phyloP scores from a whole-genome alignment of 1,140 invertebrate genomes.

The Vanessa tameamea region DNA sequence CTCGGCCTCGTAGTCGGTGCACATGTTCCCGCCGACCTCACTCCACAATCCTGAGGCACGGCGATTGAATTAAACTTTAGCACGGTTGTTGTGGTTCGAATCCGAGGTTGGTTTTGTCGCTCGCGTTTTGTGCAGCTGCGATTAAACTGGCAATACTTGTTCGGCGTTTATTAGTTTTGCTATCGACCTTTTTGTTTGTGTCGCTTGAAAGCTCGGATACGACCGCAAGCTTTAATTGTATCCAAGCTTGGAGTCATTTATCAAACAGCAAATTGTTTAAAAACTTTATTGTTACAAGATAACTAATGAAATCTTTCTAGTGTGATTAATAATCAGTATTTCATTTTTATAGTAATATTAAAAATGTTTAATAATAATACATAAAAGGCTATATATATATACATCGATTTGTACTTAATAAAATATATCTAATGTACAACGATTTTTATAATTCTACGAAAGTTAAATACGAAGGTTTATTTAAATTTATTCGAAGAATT shows the following conservation, averaged over 20 bases:
- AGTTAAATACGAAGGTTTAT: too few species aligned
- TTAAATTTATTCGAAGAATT: too few species aligned
- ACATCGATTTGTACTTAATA: too few species aligned
- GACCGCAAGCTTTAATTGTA: slow-evolving; percentile 29
- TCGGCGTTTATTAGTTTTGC: slow-evolving; percentile 71
- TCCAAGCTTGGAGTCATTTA: slow-evolving; percentile 15
- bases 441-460: too few species aligned
- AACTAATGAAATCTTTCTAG: not conserved
- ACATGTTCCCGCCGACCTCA: slow-evolving; percentile 36
- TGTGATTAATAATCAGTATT: too few species aligned
- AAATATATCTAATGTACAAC: too few species aligned
- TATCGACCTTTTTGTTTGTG: slow-evolving; percentile 53
- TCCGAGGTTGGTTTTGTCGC: slow-evolving; percentile 73
- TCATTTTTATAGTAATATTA: too few species aligned
- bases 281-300: not conserved
- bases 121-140: slow-evolving; percentile 73
- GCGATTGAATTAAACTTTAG: slow-evolving; percentile 78
- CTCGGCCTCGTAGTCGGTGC: slow-evolving; percentile 50
- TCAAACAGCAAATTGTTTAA: slow-evolving; percentile 13
- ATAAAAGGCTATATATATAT: too few species aligned
- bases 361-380: too few species aligned
- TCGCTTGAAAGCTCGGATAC: slow-evolving; percentile 14
- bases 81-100: slow-evolving; percentile 72
- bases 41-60: slow-evolving; percentile 53
- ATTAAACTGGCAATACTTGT: slow-evolving; percentile 76